Conservation (phyloP, 2,888 invertebrate species). For the Cerceris rybyensis region DNA sequence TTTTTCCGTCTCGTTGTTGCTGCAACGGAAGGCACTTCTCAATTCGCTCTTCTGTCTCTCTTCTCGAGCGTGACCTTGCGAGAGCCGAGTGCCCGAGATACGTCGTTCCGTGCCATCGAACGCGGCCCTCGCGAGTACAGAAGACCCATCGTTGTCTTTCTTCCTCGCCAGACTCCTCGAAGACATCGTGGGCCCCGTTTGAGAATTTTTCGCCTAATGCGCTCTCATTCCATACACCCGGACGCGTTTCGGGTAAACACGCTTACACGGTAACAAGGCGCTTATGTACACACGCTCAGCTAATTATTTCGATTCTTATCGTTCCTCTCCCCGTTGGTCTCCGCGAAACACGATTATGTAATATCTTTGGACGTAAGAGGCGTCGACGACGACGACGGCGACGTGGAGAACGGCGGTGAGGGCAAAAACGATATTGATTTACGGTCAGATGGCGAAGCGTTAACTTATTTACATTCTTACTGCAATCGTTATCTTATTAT, state of each 20-base stretch:
- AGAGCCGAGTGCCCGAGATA: constrained; percentile 28
- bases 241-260: no score
- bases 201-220: neutral
- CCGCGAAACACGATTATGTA: constrained; percentile 26
- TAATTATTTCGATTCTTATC: no score
- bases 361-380: constrained; percentile 23
- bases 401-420: no score
- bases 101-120: constrained; percentile 30
- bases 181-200: no score
- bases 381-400: neutral
- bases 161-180: no score
- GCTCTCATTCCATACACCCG: no score
- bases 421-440: constrained; percentile 8
- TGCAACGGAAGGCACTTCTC: constrained; percentile 15
- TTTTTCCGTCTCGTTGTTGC: constrained; percentile 15
- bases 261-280: no score
- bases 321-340: no score
- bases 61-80: constrained; percentile 45
- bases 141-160: no score
- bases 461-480: constrained; percentile 62
- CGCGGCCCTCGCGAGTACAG: neutral
- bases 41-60: neutral
- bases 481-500: constrained; percentile 68
- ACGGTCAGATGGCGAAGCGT: constrained; percentile 26
- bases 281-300: no score